These are phyloP conservation scores for Tiliacea citrago DNA, from an alignment of 2,888 invertebrate species.

Conservation along the genomic window DNA sequence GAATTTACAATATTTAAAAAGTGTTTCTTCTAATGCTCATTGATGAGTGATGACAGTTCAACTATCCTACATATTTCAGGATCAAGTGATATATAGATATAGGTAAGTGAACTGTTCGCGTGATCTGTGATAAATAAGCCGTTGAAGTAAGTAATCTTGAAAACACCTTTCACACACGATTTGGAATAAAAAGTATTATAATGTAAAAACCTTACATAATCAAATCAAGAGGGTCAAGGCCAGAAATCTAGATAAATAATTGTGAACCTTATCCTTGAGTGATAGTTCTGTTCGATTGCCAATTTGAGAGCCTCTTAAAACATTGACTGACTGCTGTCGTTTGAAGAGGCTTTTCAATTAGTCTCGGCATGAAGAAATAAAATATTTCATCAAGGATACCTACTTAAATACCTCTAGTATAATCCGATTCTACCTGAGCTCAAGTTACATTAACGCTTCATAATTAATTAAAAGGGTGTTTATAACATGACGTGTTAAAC, in stretches of 20 bases:
- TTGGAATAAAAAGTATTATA: background rate
- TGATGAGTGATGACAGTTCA: no score
- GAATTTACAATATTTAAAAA: no score
- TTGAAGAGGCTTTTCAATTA: constrained; percentile 26
- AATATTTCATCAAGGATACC: background rate
- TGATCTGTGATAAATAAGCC: no score
- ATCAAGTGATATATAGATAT: background rate
- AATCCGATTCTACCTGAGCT: no score
- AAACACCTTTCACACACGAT: background rate
- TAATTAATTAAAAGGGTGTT: no score
- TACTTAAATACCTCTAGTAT: background rate
- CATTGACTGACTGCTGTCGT: constrained; percentile 22
- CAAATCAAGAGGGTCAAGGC: constrained; percentile 40
- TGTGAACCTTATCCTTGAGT: constrained; percentile 28
- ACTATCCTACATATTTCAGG: background rate
- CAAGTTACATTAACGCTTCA: no score
- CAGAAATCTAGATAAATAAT: background rate
- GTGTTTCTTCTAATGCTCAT: no score
- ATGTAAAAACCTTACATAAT: background rate
- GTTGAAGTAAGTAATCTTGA: background rate
- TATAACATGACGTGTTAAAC: no score
- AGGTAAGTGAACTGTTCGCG: no score
- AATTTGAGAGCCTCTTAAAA: constrained; percentile 41
- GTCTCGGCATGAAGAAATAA: constrained; percentile 1
- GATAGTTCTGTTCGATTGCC: constrained; percentile 22